These are phyloP conservation scores for Apogon talboti DNA, from an alignment of 2,797 vertebrate genomes.

Conservation along the genomic window DNA sequence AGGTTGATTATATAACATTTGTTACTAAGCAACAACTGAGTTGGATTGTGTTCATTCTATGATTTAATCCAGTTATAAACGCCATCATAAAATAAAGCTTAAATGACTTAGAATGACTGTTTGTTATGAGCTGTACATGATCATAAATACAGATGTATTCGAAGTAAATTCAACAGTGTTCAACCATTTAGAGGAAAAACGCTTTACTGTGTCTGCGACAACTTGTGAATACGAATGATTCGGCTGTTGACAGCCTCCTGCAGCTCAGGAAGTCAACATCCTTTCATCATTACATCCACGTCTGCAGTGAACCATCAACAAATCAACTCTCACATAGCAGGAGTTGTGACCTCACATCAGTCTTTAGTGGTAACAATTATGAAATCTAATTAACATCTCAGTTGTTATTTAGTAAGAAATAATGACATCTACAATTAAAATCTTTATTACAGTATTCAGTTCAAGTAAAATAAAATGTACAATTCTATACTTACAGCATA, in stretches of 20 bases:
- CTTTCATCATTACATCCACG: conserved; percentile 22
- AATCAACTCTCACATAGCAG: conserved; percentile 16
- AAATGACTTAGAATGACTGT: conserved; percentile 26
- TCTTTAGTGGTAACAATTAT: background rate
- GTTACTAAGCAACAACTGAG: conserved; percentile 84
- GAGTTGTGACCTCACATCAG: conserved; percentile 1
- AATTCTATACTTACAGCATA: conserved; percentile 83
- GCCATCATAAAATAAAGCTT: conserved; percentile 3
- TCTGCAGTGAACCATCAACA: conserved; percentile 33
- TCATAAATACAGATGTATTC: conserved; percentile 15
- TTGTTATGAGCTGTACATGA: conserved; percentile 30
- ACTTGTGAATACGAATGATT: conserved; percentile 22
- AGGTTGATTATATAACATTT: conserved; percentile 67
- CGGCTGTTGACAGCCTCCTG: conserved; percentile 15
- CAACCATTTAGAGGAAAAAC: background rate
- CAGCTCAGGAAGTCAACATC: conserved; percentile 42
- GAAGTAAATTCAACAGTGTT: background rate
- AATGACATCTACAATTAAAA: conserved; percentile 71
- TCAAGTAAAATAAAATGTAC: conserved; percentile 83
- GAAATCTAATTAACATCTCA: conserved; percentile 42
- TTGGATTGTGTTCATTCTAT: conserved; percentile 36
- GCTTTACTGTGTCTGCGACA: conserved; percentile 1
- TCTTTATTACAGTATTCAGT: conserved; percentile 78
- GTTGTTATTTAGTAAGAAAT: conserved; percentile 79
- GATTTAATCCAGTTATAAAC: conserved; percentile 18